These are phyloP conservation scores for Sula dactylatra DNA, from an alignment of 2,113 vertebrate species.

Conservation along the genomic window DNA sequence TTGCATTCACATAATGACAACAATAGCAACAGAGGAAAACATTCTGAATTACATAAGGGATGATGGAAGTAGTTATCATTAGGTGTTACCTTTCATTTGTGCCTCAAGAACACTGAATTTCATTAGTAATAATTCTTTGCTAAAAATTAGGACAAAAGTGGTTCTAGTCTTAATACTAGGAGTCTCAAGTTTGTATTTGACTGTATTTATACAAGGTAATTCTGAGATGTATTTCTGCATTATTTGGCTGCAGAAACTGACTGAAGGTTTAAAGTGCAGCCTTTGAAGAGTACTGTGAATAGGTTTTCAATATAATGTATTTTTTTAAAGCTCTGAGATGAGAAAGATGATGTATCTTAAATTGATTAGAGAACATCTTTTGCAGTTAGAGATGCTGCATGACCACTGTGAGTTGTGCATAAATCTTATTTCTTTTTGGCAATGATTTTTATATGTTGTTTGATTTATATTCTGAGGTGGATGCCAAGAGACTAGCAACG, in stretches of 20 bases:
- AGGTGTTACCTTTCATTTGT: not conserved
- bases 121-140: not conserved
- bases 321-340: slow-evolving; percentile 26
- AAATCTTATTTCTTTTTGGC: slow-evolving; percentile 57
- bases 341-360: slow-evolving; percentile 35
- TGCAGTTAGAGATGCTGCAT: slow-evolving; percentile 32
- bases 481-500: slow-evolving; percentile 32
- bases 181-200: not conserved
- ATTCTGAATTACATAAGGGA: not conserved
- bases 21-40: not conserved
- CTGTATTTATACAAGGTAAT: not conserved
- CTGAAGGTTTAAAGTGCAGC: not conserved
- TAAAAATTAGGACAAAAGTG: not conserved
- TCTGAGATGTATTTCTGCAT: not conserved
- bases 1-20: not conserved
- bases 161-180: not conserved
- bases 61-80: not conserved
- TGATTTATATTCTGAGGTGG: slow-evolving; percentile 51
- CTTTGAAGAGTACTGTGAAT: not conserved
- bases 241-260: not conserved
- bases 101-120: not conserved
- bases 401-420: slow-evolving; percentile 27
- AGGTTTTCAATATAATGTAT: slow-evolving; percentile 1
- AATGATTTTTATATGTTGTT: slow-evolving; percentile 29
- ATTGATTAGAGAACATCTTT: slow-evolving; percentile 43